Evolutionary conservation across 2,888 invertebrate genomes (phyloP).

Genomic region (Lycaena phlaeas): DNA sequence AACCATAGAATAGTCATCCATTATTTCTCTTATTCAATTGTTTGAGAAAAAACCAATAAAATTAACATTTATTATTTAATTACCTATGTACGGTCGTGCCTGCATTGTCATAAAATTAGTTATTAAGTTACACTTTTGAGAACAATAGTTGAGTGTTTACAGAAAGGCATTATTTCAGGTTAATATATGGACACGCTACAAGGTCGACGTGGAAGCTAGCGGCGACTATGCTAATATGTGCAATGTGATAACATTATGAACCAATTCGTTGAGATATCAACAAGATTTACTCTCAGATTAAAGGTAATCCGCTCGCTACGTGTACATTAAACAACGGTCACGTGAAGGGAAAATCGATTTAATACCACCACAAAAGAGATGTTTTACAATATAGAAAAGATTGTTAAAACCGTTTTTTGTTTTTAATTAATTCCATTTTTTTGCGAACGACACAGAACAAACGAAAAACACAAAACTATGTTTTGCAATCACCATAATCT

Average conservation of each 20-base stretch:
- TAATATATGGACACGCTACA: slow-evolving; percentile 45
- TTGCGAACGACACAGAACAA: too few relatives aligned
- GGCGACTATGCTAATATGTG: slow-evolving; percentile 61
- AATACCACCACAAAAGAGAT: neutral
- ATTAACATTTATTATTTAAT: neutral
- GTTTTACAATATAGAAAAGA: too few relatives aligned
- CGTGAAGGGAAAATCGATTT: slow-evolving; percentile 8
- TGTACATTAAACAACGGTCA: slow-evolving; percentile 33
- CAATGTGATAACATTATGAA: slow-evolving; percentile 62
- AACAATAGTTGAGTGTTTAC: slow-evolving; percentile 37
- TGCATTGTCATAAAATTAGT: slow-evolving; percentile 9
- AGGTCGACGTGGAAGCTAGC: slow-evolving; percentile 51
- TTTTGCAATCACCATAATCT: too few relatives aligned
- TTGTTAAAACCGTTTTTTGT: too few relatives aligned
- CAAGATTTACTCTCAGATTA: slow-evolving; percentile 67
- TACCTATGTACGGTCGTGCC: slow-evolving; percentile 5
- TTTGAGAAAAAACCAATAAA: too few relatives aligned
- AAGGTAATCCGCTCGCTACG: slow-evolving; percentile 47
- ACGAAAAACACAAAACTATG: too few relatives aligned
- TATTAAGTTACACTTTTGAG: slow-evolving; percentile 27
- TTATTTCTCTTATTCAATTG: too few relatives aligned
- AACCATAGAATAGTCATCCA: too few relatives aligned
- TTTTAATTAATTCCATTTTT: too few relatives aligned
- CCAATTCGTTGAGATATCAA: slow-evolving; percentile 60
- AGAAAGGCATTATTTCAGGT: slow-evolving; percentile 35